Conservation (phyloP, 2,888 invertebrate genomes). For the Latrodectus elegans region DNA sequence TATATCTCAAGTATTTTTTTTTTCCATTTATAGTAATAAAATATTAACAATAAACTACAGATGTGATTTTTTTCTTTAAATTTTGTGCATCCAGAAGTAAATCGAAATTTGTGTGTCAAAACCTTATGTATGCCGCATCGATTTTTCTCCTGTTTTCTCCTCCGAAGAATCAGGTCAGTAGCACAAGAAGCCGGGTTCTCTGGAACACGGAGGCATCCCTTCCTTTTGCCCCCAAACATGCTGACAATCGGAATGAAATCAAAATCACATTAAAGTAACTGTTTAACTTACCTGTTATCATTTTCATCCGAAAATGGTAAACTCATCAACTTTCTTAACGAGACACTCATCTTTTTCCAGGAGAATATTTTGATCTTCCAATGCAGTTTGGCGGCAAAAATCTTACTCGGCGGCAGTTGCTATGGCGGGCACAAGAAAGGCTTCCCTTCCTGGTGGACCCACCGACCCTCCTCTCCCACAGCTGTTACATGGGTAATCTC, state of each 20-base stretch:
- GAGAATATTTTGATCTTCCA: background rate
- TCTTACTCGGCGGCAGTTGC: constrained; percentile 29
- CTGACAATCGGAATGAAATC: background rate
- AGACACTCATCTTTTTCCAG: constrained; percentile 37
- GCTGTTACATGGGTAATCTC: background rate
- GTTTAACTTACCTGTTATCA: constrained; percentile 49
- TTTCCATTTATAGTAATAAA: too few relatives aligned
- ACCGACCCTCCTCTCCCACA: background rate
- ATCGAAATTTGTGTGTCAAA: too few relatives aligned
- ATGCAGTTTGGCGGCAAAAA: background rate
- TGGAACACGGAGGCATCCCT: constrained; percentile 7
- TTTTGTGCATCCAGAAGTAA: too few relatives aligned
- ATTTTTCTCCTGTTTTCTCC: background rate
- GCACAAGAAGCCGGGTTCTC: constrained; percentile 19
- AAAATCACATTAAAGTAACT: background rate
- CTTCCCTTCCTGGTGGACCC: constrained; percentile 15
- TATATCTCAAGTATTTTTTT: too few relatives aligned
- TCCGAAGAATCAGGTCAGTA: constrained; percentile 31
- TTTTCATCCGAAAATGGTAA: constrained; percentile 46
- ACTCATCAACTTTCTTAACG: constrained; percentile 36
- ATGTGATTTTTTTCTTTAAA: too few relatives aligned
- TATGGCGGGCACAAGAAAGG: constrained; percentile 52
- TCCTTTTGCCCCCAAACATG: background rate
- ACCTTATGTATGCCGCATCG: background rate
- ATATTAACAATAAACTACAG: too few relatives aligned